Percentiles rank a stretch among this genome's conserved stretches.
Conservation (phyloP, 1,140 invertebrate genomes). For the Radopholus similis region DNA sequence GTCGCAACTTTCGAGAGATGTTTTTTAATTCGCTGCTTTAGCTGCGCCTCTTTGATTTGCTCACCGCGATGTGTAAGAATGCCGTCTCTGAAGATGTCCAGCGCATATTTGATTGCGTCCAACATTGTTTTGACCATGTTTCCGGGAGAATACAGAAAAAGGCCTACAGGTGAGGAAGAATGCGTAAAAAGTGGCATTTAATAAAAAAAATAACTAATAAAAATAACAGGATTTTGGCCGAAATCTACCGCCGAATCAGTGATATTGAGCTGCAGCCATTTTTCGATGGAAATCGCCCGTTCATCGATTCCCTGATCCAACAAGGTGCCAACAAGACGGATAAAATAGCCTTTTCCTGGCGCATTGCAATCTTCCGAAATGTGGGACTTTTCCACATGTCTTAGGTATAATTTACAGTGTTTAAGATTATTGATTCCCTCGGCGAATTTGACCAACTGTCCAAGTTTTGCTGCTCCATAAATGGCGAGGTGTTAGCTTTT, state of each 20-base stretch:
- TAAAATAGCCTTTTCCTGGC: not conserved
- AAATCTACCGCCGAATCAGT: conserved; percentile 28
- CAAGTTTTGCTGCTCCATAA: conserved; percentile 4
- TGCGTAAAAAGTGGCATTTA: not conserved
- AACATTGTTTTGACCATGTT: not conserved
- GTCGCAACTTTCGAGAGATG: not conserved
- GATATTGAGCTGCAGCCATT: conserved; percentile 17
- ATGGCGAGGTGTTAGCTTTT: not conserved
- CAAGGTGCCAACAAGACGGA: not conserved
- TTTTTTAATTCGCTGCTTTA: conserved; percentile 16
- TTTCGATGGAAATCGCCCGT: conserved; percentile 14
- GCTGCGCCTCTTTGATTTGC: conserved; percentile 23
- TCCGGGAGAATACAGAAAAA: conserved; percentile 29
- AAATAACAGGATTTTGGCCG: conserved; percentile 22
- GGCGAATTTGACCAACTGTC: not conserved
- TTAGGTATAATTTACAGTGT: not conserved
- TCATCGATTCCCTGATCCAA: conserved; percentile 13
- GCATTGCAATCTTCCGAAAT: conserved; percentile 10
- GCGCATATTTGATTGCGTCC: conserved; percentile 3
- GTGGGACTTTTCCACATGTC: not conserved
- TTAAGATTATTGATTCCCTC: not conserved
- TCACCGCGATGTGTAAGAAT: conserved; percentile 18
- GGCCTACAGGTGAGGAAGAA: conserved; percentile 20
- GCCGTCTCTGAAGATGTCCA: not conserved
- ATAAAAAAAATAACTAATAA: not conserved